These are phyloP conservation scores for Salvelinus fontinalis DNA, from an alignment of 2,113 vertebrate genomes.

Conservation along the genomic window DNA sequence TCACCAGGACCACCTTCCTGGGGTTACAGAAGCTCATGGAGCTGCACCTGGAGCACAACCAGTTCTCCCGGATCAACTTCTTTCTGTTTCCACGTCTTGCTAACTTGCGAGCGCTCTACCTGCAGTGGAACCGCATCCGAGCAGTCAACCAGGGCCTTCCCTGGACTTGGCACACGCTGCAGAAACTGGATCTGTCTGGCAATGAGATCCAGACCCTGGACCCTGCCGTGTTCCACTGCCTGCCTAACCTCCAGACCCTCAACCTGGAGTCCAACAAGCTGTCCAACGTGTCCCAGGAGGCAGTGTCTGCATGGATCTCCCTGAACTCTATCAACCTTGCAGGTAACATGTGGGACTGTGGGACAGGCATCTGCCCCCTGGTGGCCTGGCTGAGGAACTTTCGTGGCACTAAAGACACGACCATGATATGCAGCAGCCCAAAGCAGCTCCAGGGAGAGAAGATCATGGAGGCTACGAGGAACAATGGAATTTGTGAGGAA, in stretches of 20 bases:
- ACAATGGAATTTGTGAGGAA: conserved; percentile 87
- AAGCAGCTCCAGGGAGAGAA: conserved; percentile 95
- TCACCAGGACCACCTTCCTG: conserved; percentile 93
- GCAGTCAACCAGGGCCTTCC: conserved; percentile 94
- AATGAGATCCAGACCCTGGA: conserved; percentile 94
- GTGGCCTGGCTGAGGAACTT: conserved; percentile 95
- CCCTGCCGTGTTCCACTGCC: conserved; percentile 93
- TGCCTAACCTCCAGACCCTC: conserved; percentile 94
- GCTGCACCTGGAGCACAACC: conserved; percentile 97
- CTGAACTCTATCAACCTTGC: conserved; percentile 93
- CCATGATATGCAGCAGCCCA: conserved; percentile 97
- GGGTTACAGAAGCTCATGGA: conserved; percentile 93
- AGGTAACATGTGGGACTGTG: conserved; percentile 97
- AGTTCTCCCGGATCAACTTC: conserved; percentile 98
- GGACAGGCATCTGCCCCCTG: conserved; percentile 89
- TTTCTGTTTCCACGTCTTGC: conserved; percentile 96
- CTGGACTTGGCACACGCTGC: conserved; percentile 97
- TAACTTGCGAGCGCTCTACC: conserved; percentile 91
- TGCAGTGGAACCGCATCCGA: conserved; percentile 97
- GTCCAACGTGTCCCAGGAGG: conserved; percentile 94
- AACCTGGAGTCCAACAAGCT: conserved; percentile 98
- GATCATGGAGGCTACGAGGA: conserved; percentile 90
- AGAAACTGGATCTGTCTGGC: conserved; percentile 96
- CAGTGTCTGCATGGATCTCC: conserved; percentile 93
- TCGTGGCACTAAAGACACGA: conserved; percentile 93